phyloP scores from a whole-genome alignment of 2,888 invertebrate species.

The Drosophila demipolita region DNA sequence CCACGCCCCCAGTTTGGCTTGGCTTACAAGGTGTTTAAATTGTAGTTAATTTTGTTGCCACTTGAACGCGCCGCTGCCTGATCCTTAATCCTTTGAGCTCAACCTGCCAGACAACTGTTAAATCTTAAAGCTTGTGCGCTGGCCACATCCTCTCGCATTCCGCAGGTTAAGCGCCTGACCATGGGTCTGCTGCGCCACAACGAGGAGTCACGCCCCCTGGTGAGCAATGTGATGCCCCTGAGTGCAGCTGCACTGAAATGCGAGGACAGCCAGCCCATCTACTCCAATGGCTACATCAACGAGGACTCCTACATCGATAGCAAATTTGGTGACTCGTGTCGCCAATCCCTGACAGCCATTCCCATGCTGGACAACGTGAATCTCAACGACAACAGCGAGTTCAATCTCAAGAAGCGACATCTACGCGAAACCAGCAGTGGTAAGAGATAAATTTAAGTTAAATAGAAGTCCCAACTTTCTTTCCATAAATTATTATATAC shows the following conservation, averaged over 20 bases:
- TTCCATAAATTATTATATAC: not conserved
- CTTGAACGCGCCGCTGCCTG: conserved; percentile 56
- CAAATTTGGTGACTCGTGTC: conserved; percentile 84
- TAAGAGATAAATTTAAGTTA: conserved; percentile 45
- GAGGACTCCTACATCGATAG: conserved; percentile 87
- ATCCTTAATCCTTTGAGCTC: conserved; percentile 47
- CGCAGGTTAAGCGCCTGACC: conserved; percentile 89
- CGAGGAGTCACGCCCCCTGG: conserved; percentile 91
- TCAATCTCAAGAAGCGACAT: conserved; percentile 83
- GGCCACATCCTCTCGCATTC: not conserved
- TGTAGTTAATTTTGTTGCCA: conserved; percentile 80
- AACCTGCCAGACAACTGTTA: conserved; percentile 32
- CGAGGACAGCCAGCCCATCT: conserved; percentile 67
- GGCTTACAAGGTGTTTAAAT: conserved; percentile 80
- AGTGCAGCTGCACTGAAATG: conserved; percentile 45
- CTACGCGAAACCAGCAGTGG: conserved; percentile 84
- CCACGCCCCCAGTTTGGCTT: conserved; percentile 27
- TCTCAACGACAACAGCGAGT: conserved; percentile 83
- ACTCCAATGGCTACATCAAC: conserved; percentile 89
- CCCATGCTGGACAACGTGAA: conserved; percentile 82
- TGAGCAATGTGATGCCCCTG: conserved; percentile 87
- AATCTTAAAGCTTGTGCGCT: conserved; percentile 46
- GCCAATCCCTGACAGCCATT: conserved; percentile 83
- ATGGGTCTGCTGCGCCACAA: conserved; percentile 89
- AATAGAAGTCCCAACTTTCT: not conserved